A percentile compares a stretch with the other conserved stretches of the same genome.
phyloP scores from a whole-genome alignment of 2,888 invertebrate species.

The Acleris cristana region DNA sequence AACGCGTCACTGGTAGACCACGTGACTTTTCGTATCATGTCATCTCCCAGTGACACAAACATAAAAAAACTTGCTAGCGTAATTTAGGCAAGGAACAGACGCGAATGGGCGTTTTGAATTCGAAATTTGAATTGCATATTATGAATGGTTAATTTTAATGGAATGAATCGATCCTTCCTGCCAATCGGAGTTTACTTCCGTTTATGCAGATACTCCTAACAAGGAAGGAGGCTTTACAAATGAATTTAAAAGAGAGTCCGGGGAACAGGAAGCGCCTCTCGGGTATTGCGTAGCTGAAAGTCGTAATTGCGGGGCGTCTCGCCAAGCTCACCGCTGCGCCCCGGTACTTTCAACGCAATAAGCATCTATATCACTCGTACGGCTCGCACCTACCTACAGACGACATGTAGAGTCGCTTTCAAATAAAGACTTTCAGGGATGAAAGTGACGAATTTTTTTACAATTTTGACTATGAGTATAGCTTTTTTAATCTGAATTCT shows the following conservation, averaged over 20 bases:
- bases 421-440: no score
- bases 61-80: no score
- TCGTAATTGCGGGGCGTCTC: constrained; percentile 47
- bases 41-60: no score
- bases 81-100: background rate
- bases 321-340: constrained; percentile 30
- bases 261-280: constrained; percentile 54
- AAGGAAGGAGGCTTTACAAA: constrained; percentile 53
- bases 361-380: background rate
- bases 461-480: no score
- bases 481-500: no score
- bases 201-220: constrained; percentile 44
- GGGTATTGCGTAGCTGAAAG: constrained; percentile 50
- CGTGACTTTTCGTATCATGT: no score
- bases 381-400: no score
- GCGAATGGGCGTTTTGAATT: background rate
- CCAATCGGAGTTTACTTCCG: constrained; percentile 55
- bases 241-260: constrained; percentile 58
- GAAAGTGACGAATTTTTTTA: no score
- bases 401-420: no score
- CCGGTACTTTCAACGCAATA: background rate
- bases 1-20: no score
- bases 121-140: constrained; percentile 34
- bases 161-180: constrained; percentile 73
- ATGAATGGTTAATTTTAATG: constrained; percentile 47